Evolutionary conservation across 2,888 invertebrate genomes (phyloP).

Genomic region (Caenorhabditis sp.): DNA sequence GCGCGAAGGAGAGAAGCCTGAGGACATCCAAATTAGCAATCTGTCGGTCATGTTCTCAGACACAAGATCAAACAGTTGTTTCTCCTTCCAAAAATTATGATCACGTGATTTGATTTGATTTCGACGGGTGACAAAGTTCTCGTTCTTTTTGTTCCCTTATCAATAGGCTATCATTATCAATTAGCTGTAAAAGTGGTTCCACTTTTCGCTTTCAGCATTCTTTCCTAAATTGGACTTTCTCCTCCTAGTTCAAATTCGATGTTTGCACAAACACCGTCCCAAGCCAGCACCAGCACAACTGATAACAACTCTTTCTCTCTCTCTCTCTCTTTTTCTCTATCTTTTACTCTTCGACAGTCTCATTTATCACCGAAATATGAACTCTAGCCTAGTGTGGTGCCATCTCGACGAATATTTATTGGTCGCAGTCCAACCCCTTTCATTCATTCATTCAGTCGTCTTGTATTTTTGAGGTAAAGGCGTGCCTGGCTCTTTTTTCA

Average conservation of each 20-base stretch:
- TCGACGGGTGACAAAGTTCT: neutral
- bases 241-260: neutral
- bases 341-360: neutral
- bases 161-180: slow-evolving; percentile 22
- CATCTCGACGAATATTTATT: slow-evolving; percentile 23
- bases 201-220: slow-evolving; percentile 12
- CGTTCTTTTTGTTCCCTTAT: slow-evolving; percentile 11
- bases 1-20: too few relatives aligned
- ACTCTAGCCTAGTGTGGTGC: slow-evolving; percentile 47
- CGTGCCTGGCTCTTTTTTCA: too few relatives aligned
- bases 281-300: neutral
- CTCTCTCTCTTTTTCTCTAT: too few relatives aligned
- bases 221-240: slow-evolving; percentile 15
- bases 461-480: too few relatives aligned
- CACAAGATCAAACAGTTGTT: too few relatives aligned
- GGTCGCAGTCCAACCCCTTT: slow-evolving; percentile 13
- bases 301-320: too few relatives aligned
- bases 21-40: slow-evolving; percentile 33
- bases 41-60: neutral
- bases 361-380: slow-evolving; percentile 32
- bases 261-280: slow-evolving; percentile 2
- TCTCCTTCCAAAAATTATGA: too few relatives aligned
- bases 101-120: too few relatives aligned
- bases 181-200: slow-evolving; percentile 23
- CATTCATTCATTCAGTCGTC: neutral